These are phyloP conservation scores for Alentia gelatinosa DNA, from an alignment of 2,888 invertebrate genomes.

Conservation along the genomic window DNA sequence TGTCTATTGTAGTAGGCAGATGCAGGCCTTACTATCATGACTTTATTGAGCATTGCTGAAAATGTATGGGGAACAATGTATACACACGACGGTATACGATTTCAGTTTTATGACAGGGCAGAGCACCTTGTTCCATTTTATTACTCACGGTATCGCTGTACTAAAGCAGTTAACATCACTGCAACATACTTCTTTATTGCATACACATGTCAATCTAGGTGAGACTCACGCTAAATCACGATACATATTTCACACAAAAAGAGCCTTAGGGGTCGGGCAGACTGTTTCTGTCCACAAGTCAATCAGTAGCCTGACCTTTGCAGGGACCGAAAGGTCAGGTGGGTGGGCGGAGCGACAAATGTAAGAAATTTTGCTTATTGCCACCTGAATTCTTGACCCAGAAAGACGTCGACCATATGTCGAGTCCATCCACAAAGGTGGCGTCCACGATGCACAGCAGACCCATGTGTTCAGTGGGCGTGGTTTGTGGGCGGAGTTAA, in stretches of 20 bases:
- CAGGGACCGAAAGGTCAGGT: neutral
- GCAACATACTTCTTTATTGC: no score
- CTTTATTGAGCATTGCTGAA: no score
- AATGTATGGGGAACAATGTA: no score
- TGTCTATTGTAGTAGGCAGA: no score
- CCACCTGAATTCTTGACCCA: slow-evolving; percentile 11
- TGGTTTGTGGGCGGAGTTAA: no score
- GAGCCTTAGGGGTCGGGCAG: neutral
- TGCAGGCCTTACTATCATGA: no score
- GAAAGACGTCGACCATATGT: neutral
- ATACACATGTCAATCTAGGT: neutral
- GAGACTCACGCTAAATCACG: neutral
- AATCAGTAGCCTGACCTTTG: slow-evolving; percentile 15
- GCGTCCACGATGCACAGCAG: neutral
- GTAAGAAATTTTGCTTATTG: neutral
- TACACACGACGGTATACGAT: no score
- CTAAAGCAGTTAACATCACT: no score
- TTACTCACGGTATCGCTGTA: no score
- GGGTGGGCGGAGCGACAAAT: neutral
- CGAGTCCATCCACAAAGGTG: neutral
- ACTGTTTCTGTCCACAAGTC: neutral
- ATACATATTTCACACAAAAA: neutral
- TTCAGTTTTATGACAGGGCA: no score
- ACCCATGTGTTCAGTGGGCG: no score
- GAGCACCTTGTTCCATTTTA: no score